Conservation (phyloP, 2,797 vertebrate species). For the Acanthornis magna region DNA sequence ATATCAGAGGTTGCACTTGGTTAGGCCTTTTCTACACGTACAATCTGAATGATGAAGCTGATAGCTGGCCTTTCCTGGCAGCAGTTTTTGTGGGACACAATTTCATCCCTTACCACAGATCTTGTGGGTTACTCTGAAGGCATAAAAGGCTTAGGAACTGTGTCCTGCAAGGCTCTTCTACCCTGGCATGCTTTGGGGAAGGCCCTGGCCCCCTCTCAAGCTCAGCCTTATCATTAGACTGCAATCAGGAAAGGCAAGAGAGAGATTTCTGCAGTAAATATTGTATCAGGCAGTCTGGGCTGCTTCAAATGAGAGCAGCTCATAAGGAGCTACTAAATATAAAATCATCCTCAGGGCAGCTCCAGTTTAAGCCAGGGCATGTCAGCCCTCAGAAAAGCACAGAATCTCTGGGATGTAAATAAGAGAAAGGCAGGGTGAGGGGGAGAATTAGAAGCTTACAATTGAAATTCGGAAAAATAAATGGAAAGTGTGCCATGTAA, state of each 20-base stretch:
- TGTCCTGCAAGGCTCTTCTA: neutral
- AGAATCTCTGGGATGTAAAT: neutral
- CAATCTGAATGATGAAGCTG: neutral
- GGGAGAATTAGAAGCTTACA: neutral
- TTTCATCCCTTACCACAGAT: neutral
- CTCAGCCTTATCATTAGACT: neutral
- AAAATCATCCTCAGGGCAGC: slow-evolving; percentile 46
- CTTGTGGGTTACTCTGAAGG: neutral
- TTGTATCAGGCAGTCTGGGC: neutral
- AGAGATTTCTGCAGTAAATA: slow-evolving; percentile 8
- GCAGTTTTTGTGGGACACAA: neutral
- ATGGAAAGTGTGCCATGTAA: neutral
- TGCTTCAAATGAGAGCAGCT: slow-evolving; percentile 35
- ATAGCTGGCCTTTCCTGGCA: neutral
- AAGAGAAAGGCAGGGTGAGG: neutral
- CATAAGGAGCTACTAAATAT: slow-evolving; percentile 57
- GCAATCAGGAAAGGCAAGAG: neutral
- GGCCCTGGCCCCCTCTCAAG: neutral
- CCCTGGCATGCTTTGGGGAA: neutral
- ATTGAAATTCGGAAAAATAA: neutral
- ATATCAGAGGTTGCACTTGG: neutral
- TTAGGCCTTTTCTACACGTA: neutral
- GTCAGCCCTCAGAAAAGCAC: neutral
- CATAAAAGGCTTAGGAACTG: neutral
- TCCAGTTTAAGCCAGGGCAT: slow-evolving; percentile 42